Evolutionary conservation across 2,888 invertebrate species (phyloP), one percentile per base, ranked within the genome.

Genomic region (Neoscelio sp.): DNA sequence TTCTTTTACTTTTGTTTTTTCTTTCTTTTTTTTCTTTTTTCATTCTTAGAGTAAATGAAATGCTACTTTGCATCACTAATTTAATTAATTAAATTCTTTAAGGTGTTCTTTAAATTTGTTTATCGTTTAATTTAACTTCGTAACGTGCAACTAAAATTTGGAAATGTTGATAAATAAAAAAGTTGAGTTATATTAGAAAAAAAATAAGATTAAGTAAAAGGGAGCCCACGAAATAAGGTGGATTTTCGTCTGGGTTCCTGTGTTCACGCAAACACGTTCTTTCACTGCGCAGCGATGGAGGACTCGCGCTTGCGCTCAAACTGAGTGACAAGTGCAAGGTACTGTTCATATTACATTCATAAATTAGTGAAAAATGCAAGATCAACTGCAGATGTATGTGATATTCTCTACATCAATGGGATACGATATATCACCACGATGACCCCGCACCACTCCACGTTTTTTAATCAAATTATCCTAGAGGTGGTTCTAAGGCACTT

Each of bases 311-410:
- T 93, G 93, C 94, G 91, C 94, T 95, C 95, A 94, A 95, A 94
- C 93, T 89, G 94, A 94, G 94, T 92, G 94, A 93, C 93, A 93
- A 93, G 94, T 95, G 94, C 94, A 94, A 95, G 94, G 95, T 95
- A 95, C 93, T 92, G 94, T 94, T 86, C 35, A 81, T 71, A 82
- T 84, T 84, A 84, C 80, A 84, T 84, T 81, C 74, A 84, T 83
- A 77, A 83, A 82, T 82, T 83, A 80, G 76, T 65, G 70, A 68
- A 73, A n/a, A 56, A 12, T 54, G 73, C 58, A 30, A 23, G 13
- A 40, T 18, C 35, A 48, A 35, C 13, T 20, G 26, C 23, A 38
- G 30, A 18, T 60, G 7, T 20, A 20, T 30, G 33, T n/a, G 1
- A 60, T 23, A 17, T 8, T 15, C n/a, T n/a, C n/a, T n/a, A n/a